These are phyloP conservation scores for Heliconius nattereri DNA, from an alignment of 1,140 invertebrate genomes.

Conservation along the genomic window DNA sequence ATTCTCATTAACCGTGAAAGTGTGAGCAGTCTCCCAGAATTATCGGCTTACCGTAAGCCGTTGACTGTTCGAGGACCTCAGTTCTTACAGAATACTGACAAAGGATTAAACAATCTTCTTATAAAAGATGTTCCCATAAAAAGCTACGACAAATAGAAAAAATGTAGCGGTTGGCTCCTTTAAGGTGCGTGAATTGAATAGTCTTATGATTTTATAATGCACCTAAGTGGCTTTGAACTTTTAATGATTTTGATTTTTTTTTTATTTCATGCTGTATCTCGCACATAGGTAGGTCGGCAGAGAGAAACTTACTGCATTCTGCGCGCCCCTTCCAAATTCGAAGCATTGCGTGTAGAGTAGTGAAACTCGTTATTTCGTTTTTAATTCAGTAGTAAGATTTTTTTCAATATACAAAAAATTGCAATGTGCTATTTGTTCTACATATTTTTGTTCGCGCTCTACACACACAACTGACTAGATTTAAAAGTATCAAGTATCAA, in stretches of 20 bases:
- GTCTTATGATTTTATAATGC: background rate
- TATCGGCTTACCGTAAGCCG: conserved; percentile 29
- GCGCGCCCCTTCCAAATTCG: too few species aligned
- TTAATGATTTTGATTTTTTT: too few species aligned
- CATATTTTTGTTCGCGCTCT: too few species aligned
- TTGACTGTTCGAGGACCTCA: conserved; percentile 46
- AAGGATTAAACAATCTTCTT: conserved; percentile 45
- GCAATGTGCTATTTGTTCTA: too few species aligned
- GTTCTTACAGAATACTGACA: conserved; percentile 27
- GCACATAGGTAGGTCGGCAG: too few species aligned
- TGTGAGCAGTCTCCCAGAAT: conserved; percentile 12
- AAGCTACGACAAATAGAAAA: conserved; percentile 44
- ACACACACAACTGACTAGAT: too few species aligned
- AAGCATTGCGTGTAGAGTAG: too few species aligned
- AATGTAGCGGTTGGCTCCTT: conserved; percentile 55
- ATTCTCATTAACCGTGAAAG: background rate
- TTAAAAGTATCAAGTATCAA: conserved; percentile 19
- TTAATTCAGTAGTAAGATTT: too few species aligned
- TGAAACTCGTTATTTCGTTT: too few species aligned
- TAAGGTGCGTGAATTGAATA: conserved; percentile 55
- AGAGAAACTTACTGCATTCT: too few species aligned
- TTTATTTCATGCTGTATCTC: too few species aligned
- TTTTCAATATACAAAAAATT: too few species aligned
- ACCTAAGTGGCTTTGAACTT: background rate
- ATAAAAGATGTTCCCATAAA: conserved; percentile 37